Base-by-base conservation (phyloP, 2,797 vertebrate genomes). In the Artibeus lituratus region DNA sequence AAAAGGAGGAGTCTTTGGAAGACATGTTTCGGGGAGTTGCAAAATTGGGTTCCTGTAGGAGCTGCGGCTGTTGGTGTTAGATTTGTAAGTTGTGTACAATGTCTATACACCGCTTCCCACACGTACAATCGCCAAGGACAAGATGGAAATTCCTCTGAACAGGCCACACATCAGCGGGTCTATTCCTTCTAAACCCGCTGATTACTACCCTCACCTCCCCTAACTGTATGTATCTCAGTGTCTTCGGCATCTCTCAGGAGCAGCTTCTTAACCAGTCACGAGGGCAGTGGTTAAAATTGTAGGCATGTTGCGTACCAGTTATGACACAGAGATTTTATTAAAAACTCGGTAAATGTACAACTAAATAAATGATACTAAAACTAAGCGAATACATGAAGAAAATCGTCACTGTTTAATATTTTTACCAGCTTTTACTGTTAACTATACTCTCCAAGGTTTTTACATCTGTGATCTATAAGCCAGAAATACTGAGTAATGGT, bases 1-100 rank as follows among this genome's bases (percentile, higher is more conserved):
- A 59, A 59, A 65, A 97, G 42, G 42, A 12, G 2, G 59, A 65
- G 9, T 95, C 89, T 77, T 81, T 76, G 70, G 97, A 97, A 95
- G 8, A 32, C 73, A 59, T 44, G 26, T 70, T 37, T 32, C 65
- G 87, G 42, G 96, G 91, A 1, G 10, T 91, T 97, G 67, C 21
- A 55, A 91, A 55, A 51, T 12, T 6, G 12, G 29, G n/a, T 77
- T 83, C 47, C 32, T 59, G 72, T 29, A 47, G 70, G 22, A 92
- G 29, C 51, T 57, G 5, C 3, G 9, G 35, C 44, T 42, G n/a
- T 39, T 67, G 0, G 22, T 55, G 81, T 49, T 35, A 81, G 81
- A 82, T 21, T 21, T 53, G 51, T 53, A 5, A 9, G 7, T 16
- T 37, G 19, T 42, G 9, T 9, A 18, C 10, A 49, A 29, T 55